Evolutionary conservation across 1,140 invertebrate species (phyloP), one percentile per base, ranked within the genome.

Genomic region (Drosophila erecta): DNA sequence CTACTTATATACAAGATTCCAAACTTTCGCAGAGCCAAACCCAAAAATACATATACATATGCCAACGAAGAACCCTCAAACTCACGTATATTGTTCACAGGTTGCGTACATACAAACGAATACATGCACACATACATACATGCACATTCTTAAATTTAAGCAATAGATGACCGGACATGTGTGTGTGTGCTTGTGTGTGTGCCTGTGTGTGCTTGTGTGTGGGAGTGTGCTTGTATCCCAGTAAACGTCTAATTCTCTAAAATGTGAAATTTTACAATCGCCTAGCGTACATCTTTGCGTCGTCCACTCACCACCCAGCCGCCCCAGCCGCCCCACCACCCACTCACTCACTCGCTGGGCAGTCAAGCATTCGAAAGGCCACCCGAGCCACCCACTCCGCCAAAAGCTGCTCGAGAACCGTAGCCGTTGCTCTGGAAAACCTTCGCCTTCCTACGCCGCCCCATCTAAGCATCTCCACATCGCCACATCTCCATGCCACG

Each of bases 181-280:
- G 61, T 58, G 46, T 49, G 44, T 27, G 49, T 54, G 24, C 46
- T 24, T 51, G 20, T 56, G 17, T 33, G 27, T 15, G 46, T 50
- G 35, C 33, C 38, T 57, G 41, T 37, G 33, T 47, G 44, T 64
- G 37, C 56, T 61, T 47, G 60, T 78, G 65, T 79, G 40, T 64
- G 37, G 56, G 58, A 46, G 60, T 81, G 65, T 79, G 79, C 80
- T 55, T 90, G 80, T 79, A 80, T 83, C 67, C 73, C 65, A 84
- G 80, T 79, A 90, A 84, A 84, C 80, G 84, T 89, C 84, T 89
- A 90, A 89, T 89, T 89, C 84, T 89, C 84, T 89, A 89, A 89
- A 89, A 89, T 89, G 84, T 89, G 85, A 89, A 89, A 84, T 89
- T 89, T 89, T 89, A 89, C 84, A 89, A 89, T 89, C 84, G 84